Percentiles rank a stretch among this genome's conserved stretches.
Evolutionary conservation across 2,113 vertebrate species (phyloP).

Genomic region (Sturnira hondurensis): DNA sequence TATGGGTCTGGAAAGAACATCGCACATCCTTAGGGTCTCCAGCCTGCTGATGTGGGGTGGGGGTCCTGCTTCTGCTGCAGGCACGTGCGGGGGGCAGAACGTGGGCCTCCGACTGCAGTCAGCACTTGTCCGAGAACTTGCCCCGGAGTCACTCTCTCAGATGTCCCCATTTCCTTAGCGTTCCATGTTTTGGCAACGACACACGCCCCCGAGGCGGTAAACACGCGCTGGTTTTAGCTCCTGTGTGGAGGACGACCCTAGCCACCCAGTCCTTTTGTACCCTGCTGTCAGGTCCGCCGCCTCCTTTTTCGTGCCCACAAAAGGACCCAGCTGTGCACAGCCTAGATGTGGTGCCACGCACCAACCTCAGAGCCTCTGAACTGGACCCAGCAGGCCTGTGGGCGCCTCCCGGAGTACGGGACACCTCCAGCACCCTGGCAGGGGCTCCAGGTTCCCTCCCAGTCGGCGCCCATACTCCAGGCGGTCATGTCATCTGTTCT

Average conservation of each 20-base stretch:
- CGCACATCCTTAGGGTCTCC: neutral
- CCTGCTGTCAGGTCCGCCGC: too few species aligned
- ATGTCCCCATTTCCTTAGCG: neutral
- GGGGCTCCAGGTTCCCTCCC: neutral
- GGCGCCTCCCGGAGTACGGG: neutral
- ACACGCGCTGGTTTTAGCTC: neutral
- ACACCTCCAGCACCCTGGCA: neutral
- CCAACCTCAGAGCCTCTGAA: neutral
- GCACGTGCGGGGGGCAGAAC: accelerated
- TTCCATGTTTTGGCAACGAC: conserved; percentile 15
- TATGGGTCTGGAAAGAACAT: neutral
- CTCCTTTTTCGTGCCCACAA: neutral
- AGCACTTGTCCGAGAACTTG: neutral
- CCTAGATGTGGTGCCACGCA: neutral
- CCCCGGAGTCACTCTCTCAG: neutral
- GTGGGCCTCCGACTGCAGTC: neutral
- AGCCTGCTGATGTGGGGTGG: neutral
- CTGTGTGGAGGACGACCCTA: neutral
- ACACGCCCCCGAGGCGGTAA: neutral
- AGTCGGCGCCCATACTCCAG: too few species aligned
- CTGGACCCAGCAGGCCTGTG: too few species aligned
- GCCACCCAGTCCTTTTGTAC: neutral
- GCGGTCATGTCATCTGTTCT: neutral
- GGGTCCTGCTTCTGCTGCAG: too few species aligned
- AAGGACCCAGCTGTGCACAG: neutral